A percentile compares a stretch with the other conserved stretches of the same genome.
Evolutionary conservation across 2,797 vertebrate species (phyloP).

Genomic region (Scolopax rusticola): DNA sequence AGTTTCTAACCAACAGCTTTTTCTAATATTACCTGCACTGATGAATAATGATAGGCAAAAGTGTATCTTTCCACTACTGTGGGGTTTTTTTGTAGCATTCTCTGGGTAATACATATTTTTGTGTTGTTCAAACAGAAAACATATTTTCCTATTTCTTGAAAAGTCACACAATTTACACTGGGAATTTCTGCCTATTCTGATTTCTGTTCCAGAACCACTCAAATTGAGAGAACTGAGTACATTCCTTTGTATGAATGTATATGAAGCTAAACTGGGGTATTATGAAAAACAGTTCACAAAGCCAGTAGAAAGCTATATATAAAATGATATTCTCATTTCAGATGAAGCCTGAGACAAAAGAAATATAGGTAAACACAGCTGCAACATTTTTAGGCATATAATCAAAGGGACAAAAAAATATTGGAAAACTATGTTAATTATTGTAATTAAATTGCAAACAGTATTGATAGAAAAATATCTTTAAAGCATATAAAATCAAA

Average conservation of each 20-base stretch:
- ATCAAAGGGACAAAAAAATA: constrained; percentile 84
- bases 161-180: constrained; percentile 50
- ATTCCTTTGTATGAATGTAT: constrained; percentile 67
- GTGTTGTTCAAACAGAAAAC: constrained; percentile 66
- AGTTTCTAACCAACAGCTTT: constrained; percentile 42
- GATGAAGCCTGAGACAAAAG: constrained; percentile 82
- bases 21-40: constrained; percentile 13
- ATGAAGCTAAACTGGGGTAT: constrained; percentile 76
- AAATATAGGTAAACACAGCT: constrained; percentile 87
- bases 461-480: constrained; percentile 84
- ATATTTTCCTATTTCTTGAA: constrained; percentile 70
- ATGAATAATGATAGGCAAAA: constrained; percentile 45
- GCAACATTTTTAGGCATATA: constrained; percentile 83
- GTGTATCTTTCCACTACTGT: neutral
- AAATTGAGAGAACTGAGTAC: constrained; percentile 63
- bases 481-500: constrained; percentile 79
- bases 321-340: constrained; percentile 83
- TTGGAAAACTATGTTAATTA: constrained; percentile 86
- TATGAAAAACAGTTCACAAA: constrained; percentile 84
- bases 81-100: constrained; percentile 38
- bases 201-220: constrained; percentile 74
- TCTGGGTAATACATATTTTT: constrained; percentile 61
- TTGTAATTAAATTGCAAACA: constrained; percentile 85
- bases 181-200: constrained; percentile 60
- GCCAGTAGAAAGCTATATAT: constrained; percentile 84